phyloP scores from a whole-genome alignment of 2,888 invertebrate genomes.

The Cryptus viduatorius region DNA sequence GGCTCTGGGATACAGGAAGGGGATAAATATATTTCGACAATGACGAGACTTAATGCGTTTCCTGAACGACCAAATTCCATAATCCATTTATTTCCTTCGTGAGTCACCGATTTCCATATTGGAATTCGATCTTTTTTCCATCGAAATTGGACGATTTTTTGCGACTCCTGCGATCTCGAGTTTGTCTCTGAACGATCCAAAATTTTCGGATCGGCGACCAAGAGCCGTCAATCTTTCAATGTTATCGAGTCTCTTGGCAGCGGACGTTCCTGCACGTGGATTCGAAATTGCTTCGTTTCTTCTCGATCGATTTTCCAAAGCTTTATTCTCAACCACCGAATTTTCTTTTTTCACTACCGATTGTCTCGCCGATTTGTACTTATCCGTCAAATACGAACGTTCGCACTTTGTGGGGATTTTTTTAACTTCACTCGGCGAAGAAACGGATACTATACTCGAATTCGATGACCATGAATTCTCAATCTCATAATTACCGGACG shows the following conservation, averaged over 20 bases:
- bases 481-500: constrained; percentile 48
- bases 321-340: constrained; percentile 12
- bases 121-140: neutral
- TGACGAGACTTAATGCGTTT: constrained; percentile 4
- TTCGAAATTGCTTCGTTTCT: neutral
- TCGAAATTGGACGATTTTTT: neutral
- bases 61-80: no score
- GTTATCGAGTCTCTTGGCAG: neutral
- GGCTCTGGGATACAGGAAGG: constrained; percentile 18
- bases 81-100: neutral
- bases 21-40: constrained; percentile 39
- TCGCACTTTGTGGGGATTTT: neutral
- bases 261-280: neutral
- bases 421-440: neutral
- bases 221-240: constrained; percentile 9
- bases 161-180: neutral
- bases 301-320: neutral
- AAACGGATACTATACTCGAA: constrained; percentile 41
- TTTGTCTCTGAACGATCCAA: neutral
- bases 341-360: neutral
- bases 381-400: constrained; percentile 8
- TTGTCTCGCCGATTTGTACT: constrained; percentile 27
- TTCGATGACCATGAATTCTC: constrained; percentile 54
- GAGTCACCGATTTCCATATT: neutral
- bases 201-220: neutral